Evolutionary conservation across 2,113 vertebrate genomes (phyloP).

Genomic region (Casuarius casuarius): DNA sequence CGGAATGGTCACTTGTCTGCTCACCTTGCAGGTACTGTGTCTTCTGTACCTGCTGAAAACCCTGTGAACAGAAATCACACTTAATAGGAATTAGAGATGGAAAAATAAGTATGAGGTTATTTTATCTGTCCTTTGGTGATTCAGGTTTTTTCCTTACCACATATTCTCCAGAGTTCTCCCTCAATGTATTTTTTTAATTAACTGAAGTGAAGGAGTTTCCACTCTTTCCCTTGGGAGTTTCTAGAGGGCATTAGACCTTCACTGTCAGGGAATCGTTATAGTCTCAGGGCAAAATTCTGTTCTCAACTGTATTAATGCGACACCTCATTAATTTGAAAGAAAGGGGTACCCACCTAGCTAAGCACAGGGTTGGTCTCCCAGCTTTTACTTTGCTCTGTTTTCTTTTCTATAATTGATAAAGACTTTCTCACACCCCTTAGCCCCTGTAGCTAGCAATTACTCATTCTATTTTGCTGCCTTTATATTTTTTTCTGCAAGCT

Average conservation of each 20-base stretch:
- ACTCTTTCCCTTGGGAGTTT: background rate
- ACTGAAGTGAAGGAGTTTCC: background rate
- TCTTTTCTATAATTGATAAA: constrained; percentile 32
- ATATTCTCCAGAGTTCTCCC: background rate
- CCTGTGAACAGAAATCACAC: background rate
- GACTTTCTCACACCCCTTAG: background rate
- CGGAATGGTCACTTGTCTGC: background rate
- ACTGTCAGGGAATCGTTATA: background rate
- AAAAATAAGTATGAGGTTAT: background rate
- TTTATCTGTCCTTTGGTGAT: background rate
- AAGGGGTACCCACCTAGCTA: background rate
- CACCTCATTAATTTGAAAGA: background rate
- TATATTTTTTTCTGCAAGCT: background rate
- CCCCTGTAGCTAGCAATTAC: constrained; percentile 25
- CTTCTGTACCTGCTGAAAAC: background rate
- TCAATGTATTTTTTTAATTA: background rate
- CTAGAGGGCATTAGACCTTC: background rate
- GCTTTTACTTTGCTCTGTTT: background rate
- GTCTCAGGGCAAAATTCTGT: background rate
- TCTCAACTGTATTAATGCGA: background rate
- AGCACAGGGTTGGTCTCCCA: background rate
- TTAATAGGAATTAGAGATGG: background rate
- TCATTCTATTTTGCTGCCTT: constrained; percentile 39
- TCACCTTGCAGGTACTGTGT: background rate
- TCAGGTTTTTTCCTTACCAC: background rate